Base-by-base conservation (phyloP, 1,140 invertebrate genomes). In the Prorops nasuta region DNA sequence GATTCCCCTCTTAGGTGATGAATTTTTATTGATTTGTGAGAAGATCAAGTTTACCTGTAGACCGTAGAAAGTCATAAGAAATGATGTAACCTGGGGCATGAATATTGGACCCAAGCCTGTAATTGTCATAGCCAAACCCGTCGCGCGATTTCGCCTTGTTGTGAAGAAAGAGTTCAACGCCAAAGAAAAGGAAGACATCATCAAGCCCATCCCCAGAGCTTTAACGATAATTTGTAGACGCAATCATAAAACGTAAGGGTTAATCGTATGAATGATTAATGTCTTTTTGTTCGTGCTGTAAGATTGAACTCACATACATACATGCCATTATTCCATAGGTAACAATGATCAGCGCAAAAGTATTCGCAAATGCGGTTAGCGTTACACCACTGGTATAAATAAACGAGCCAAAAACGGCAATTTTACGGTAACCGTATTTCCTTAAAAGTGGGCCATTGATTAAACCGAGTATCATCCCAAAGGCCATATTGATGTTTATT, bases 161-260 rank as follows among this genome's bases (percentile, higher is more conserved):
- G 73, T 81, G 52, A 89, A 89, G 58, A 86, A 88, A 0, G 82
- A 78, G 61, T 86, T 87, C 3, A 87, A 79, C 4, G 85, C 82
- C 51, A 87, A 77, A 58, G 85, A 85, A 12, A 84, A 82, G 2
- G 83, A 80, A 15, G 86, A 82, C 43, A 82, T 79, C 14, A 85
- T 79, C 10, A 86, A 72, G 20, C 80, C 81, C 40, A 86, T 62
- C 4, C 86, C 86, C 14, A 85, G 52, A 57, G 83, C 84, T 86
- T 8, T 37, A 7, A 6, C 28, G 9, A 37, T 42, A 14, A 19
- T 28, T 3, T 14, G 7, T 8, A 31, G 12, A 40, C 0, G 17
- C 31, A 12, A 19, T n/a, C n/a, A n/a, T n/a, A n/a, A n/a, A n/a
- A n/a, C n/a, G n/a, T n/a, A n/a, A n/a, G n/a, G n/a, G n/a, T n/a